phyloP scores from a whole-genome alignment of 2,888 invertebrate genomes.

The Psococerastis gibbosa region DNA sequence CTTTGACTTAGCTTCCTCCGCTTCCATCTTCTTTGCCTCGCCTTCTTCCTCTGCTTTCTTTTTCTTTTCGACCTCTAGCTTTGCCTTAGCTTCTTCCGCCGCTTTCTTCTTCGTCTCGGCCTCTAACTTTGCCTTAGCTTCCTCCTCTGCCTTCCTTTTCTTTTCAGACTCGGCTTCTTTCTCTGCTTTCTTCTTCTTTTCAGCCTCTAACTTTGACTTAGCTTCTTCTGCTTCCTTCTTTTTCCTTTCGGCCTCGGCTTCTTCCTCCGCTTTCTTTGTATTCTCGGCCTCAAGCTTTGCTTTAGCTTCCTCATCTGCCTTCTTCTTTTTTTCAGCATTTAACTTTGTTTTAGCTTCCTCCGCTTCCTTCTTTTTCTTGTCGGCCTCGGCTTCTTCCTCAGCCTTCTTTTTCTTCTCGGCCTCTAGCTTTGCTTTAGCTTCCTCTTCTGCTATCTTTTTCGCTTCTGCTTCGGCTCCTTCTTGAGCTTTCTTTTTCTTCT shows the following conservation, averaged over 20 bases:
- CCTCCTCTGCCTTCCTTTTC: slow-evolving; percentile 22
- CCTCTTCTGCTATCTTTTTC: slow-evolving; percentile 10
- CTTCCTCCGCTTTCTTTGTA: slow-evolving; percentile 15
- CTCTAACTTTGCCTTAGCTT: slow-evolving; percentile 24
- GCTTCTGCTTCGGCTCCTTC: slow-evolving; percentile 11
- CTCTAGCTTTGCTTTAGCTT: slow-evolving; percentile 5
- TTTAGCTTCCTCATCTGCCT: slow-evolving; percentile 14
- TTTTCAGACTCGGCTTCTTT: slow-evolving; percentile 16
- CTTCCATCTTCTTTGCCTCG: slow-evolving; percentile 23
- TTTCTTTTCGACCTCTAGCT: slow-evolving; percentile 20
- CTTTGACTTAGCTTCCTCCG: slow-evolving; percentile 21
- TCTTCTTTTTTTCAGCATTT: slow-evolving; percentile 15
- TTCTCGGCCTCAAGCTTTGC: slow-evolving; percentile 5
- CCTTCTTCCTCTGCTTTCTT: slow-evolving; percentile 16
- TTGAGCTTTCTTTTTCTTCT: slow-evolving; percentile 14
- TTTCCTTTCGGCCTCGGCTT: too few species aligned
- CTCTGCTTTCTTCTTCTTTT: slow-evolving; percentile 15
- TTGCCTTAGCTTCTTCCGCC: slow-evolving; percentile 22
- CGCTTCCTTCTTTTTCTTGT: slow-evolving; percentile 13
- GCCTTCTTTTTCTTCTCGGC: slow-evolving; percentile 14
- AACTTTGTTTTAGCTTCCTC: slow-evolving; percentile 14
- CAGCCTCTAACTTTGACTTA: slow-evolving; percentile 15
- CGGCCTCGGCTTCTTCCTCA: slow-evolving; percentile 14
- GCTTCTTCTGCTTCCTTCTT: slow-evolving; percentile 14
- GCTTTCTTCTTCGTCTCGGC: slow-evolving; percentile 16